Conservation (phyloP, 2,888 invertebrate species). For the Agriotes lineatus region DNA sequence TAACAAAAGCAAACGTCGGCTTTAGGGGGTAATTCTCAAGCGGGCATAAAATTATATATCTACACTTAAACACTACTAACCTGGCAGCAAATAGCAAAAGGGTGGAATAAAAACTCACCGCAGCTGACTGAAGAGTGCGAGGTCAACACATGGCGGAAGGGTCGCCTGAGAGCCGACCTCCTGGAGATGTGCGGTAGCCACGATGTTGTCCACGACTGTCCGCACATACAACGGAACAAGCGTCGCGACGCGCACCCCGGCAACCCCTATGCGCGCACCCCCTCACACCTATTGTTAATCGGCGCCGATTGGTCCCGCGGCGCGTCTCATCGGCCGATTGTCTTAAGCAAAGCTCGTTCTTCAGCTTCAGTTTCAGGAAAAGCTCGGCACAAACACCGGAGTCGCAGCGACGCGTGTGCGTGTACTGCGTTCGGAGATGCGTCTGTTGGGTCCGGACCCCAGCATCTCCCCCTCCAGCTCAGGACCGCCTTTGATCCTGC, state of each 20-base stretch:
- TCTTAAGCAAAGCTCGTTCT: slow-evolving; percentile 30
- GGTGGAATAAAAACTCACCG: slow-evolving; percentile 59
- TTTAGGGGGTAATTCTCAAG: too few species aligned
- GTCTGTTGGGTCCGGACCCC: slow-evolving; percentile 61
- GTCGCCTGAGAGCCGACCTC: slow-evolving; percentile 65
- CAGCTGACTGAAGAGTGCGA: slow-evolving; percentile 61
- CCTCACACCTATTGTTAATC: slow-evolving; percentile 62
- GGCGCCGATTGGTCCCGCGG: slow-evolving; percentile 53
- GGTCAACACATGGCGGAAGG: slow-evolving; percentile 65
- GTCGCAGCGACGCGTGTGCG: slow-evolving; percentile 59
- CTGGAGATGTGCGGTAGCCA: slow-evolving; percentile 65
- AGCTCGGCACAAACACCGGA: slow-evolving; percentile 43
- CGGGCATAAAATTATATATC: too few species aligned
- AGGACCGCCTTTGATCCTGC: slow-evolving; percentile 60
- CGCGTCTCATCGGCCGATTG: slow-evolving; percentile 44
- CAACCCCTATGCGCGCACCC: slow-evolving; percentile 52
- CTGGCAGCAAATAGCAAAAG: neutral
- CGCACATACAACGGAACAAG: slow-evolving; percentile 58
- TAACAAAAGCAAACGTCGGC: too few species aligned
- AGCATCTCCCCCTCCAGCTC: slow-evolving; percentile 57
- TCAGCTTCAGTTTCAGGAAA: slow-evolving; percentile 33
- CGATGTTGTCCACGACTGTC: slow-evolving; percentile 63
- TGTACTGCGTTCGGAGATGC: slow-evolving; percentile 65
- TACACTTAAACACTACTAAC: too few species aligned
- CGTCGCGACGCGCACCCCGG: slow-evolving; percentile 56